Evolutionary conservation across 2,888 invertebrate species (phyloP).

Genomic region (Noctua janthe): DNA sequence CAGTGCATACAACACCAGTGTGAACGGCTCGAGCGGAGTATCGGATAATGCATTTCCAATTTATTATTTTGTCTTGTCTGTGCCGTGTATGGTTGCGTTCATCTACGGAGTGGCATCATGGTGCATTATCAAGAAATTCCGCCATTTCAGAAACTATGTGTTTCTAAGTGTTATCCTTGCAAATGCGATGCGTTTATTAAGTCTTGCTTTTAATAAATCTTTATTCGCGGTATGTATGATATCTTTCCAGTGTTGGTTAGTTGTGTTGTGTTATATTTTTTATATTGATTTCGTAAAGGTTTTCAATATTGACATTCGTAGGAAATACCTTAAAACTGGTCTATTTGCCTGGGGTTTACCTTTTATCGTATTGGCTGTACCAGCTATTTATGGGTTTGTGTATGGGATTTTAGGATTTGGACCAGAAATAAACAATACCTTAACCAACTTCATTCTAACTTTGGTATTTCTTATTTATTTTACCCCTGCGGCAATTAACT

Average conservation of each 20-base stretch:
- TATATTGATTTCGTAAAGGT: background rate
- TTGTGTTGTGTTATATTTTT: background rate
- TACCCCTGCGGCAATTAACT: background rate
- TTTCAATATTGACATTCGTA: background rate
- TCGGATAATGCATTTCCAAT: background rate
- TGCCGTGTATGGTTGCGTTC: background rate
- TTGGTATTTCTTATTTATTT: background rate
- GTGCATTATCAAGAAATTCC: slow-evolving; percentile 4
- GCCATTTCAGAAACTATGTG: slow-evolving; percentile 12
- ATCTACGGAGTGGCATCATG: background rate
- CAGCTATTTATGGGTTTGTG: background rate
- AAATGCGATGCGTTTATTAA: background rate
- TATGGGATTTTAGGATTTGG: background rate
- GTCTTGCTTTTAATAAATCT: background rate
- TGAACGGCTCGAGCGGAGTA: background rate
- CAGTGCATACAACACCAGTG: background rate
- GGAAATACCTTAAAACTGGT: background rate
- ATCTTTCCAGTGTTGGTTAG: background rate
- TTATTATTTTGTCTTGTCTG: background rate
- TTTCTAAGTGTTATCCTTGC: background rate
- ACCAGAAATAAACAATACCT: background rate
- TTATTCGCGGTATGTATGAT: background rate
- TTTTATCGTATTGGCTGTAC: background rate
- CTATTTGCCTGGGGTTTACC: background rate
- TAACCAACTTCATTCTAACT: background rate